phyloP scores from a whole-genome alignment of 2,797 vertebrate genomes.

The Cichlasoma orientale region DNA sequence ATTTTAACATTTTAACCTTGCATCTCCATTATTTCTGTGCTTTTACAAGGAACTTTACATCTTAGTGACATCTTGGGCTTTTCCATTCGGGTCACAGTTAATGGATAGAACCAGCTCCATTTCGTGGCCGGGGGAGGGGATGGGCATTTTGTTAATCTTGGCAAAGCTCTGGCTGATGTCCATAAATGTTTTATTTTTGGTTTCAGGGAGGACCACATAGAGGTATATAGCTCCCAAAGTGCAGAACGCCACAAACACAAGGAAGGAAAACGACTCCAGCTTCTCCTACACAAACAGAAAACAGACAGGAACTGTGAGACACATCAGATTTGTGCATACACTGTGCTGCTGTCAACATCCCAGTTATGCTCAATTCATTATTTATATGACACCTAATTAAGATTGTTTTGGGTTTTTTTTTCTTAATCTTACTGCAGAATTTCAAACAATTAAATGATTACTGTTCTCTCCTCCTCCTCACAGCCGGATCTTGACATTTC shows the following conservation, averaged over 20 bases:
- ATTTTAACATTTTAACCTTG: not conserved
- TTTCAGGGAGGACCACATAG: constrained; percentile 90
- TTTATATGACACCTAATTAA: not conserved
- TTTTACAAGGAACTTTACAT: constrained; percentile 73
- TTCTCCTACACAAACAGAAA: constrained; percentile 75
- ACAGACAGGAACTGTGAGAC: constrained; percentile 3
- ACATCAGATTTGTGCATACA: not conserved
- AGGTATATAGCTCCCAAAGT: constrained; percentile 82
- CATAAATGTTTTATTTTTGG: constrained; percentile 92
- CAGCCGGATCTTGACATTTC: constrained; percentile 28
- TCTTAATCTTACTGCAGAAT: not conserved
- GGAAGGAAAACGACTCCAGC: constrained; percentile 87
- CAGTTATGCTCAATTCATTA: not conserved
- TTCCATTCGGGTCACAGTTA: constrained; percentile 25
- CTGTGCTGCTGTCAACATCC: not conserved
- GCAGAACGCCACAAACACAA: constrained; percentile 89
- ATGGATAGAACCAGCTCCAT: constrained; percentile 69
- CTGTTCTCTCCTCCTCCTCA: not conserved
- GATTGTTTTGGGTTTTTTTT: not conserved
- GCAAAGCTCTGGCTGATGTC: constrained; percentile 93
- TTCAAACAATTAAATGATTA: constrained; percentile 15
- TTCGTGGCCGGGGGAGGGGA: constrained; percentile 65
- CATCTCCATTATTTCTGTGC: not conserved
- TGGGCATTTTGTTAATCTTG: constrained; percentile 85
- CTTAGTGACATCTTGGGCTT: constrained; percentile 30